phyloP scores from a whole-genome alignment of 2,888 invertebrate genomes.

The Cordilura impudica region DNA sequence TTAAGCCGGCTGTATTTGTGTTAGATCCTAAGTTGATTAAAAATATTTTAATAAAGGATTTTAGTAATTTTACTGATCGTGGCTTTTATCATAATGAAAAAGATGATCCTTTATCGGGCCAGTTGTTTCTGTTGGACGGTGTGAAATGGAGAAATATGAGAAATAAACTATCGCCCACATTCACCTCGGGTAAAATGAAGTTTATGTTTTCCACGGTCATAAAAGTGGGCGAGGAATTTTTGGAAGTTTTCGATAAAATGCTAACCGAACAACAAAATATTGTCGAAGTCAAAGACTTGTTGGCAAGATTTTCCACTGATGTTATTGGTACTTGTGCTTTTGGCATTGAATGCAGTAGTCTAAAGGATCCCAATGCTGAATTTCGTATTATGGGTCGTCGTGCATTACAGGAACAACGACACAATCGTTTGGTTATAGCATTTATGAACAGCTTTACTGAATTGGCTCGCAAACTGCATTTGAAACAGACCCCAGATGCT shows the following conservation, averaged over 20 bases:
- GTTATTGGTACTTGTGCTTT: conserved; percentile 79
- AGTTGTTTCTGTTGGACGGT: conserved; percentile 71
- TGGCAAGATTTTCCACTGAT: conserved; percentile 79
- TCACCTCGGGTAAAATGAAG: conserved; percentile 72
- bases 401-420: conserved; percentile 62
- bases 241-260: conserved; percentile 61
- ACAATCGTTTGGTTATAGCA: conserved; percentile 57
- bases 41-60: conserved; percentile 63
- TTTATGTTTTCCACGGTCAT: conserved; percentile 68
- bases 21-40: conserved; percentile 60
- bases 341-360: conserved; percentile 78
- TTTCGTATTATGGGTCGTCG: conserved; percentile 73
- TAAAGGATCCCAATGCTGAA: conserved; percentile 75
- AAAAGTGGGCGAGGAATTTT: conserved; percentile 61
- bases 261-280: conserved; percentile 41
- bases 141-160: conserved; percentile 73
- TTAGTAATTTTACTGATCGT: conserved; percentile 63
- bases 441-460: conserved; percentile 66
- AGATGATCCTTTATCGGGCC: conserved; percentile 62
- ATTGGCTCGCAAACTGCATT: conserved; percentile 66
- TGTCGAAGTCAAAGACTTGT: conserved; percentile 72
- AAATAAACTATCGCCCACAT: conserved; percentile 70
- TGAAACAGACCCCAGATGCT: conserved; percentile 67
- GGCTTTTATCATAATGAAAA: conserved; percentile 61
- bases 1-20: conserved; percentile 63